These are phyloP conservation scores for Saturnia pavonia DNA, from an alignment of 2,888 invertebrate species.

Conservation along the genomic window DNA sequence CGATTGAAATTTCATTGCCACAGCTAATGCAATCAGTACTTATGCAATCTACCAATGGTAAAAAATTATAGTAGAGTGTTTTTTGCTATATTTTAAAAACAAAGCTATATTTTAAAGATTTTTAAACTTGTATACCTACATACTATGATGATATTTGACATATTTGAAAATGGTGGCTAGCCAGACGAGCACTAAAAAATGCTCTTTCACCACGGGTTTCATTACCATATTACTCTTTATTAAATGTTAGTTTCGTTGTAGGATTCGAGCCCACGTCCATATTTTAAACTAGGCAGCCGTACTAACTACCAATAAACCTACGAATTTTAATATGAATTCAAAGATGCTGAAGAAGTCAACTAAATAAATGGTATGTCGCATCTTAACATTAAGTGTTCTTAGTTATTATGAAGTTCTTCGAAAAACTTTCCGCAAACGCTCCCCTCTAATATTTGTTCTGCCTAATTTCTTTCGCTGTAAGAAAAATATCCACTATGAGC, in stretches of 20 bases:
- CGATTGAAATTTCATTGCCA: background rate
- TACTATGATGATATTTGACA: too few relatives aligned
- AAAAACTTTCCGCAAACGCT: constrained; percentile 37
- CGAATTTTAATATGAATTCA: background rate
- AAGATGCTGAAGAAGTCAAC: background rate
- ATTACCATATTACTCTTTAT: background rate
- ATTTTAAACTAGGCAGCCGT: background rate
- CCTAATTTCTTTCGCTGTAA: constrained; percentile 58
- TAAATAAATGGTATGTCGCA: background rate
- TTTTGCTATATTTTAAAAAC: too few relatives aligned
- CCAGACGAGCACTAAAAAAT: background rate
- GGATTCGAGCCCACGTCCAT: background rate
- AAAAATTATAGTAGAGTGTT: too few relatives aligned
- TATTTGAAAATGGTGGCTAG: background rate
- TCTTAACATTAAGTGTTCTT: constrained; percentile 36
- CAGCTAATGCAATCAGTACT: too few relatives aligned
- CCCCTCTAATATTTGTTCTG: constrained; percentile 59
- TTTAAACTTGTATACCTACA: too few relatives aligned
- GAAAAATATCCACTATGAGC: constrained; percentile 49
- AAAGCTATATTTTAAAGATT: too few relatives aligned
- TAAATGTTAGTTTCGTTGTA: background rate
- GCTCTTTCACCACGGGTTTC: background rate
- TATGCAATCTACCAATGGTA: too few relatives aligned
- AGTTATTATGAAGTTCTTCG: constrained; percentile 49
- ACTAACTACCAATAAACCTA: background rate